phyloP scores from a whole-genome alignment of 2,113 vertebrate species.

The Sceloporus tristichus region DNA sequence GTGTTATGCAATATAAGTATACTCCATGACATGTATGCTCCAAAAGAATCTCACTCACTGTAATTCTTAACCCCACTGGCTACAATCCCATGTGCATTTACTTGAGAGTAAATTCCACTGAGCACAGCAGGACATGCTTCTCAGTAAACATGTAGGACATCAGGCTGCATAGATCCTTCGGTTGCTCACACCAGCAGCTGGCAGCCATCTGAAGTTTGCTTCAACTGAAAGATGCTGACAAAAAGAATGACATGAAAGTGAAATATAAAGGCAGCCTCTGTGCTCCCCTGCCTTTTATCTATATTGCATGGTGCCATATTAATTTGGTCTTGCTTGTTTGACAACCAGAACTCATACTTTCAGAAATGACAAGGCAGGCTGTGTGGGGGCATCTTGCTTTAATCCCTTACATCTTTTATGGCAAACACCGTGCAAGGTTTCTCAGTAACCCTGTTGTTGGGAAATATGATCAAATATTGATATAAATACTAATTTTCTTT shows the following conservation, averaged over 20 bases:
- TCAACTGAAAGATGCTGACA: background rate
- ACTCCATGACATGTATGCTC: background rate
- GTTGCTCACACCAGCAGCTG: background rate
- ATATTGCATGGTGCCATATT: background rate
- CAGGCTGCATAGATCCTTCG: constrained; percentile 15
- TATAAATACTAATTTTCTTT: constrained; percentile 38
- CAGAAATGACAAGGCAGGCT: background rate
- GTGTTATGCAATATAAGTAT: background rate
- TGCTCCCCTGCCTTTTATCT: background rate
- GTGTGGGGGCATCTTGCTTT: background rate
- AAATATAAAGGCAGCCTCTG: background rate
- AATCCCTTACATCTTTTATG: constrained; percentile 15
- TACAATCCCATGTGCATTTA: background rate
- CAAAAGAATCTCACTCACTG: background rate
- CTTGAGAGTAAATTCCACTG: too few species aligned
- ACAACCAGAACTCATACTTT: constrained; percentile 48
- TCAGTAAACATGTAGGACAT: background rate
- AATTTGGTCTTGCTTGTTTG: background rate
- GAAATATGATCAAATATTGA: constrained; percentile 33
- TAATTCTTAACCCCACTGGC: background rate
- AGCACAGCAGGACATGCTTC: background rate
- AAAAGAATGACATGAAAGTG: constrained; percentile 17
- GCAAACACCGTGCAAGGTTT: background rate
- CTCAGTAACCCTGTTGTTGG: constrained; percentile 34
- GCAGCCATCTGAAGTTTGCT: constrained; percentile 18